Conservation (phyloP, 2,113 vertebrate species). For the Bettongia penicillata region DNA sequence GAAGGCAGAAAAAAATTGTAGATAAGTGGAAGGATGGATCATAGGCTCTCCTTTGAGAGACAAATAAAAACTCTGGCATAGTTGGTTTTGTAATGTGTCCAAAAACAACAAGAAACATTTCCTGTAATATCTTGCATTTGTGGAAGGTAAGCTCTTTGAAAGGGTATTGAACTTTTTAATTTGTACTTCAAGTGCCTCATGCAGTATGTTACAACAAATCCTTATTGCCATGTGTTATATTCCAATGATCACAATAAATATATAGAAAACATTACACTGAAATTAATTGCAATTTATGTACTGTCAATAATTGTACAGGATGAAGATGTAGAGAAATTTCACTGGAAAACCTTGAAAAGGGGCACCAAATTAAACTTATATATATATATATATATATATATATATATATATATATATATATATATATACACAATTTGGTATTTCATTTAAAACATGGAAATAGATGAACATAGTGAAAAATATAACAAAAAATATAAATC, state of each 20-base stretch:
- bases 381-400: no score
- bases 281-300: not conserved
- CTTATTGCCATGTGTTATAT: not conserved
- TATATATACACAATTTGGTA: not conserved
- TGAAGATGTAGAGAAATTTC: not conserved
- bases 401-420: no score
- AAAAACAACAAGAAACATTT: no score
- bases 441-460: not conserved
- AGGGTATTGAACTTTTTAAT: not conserved
- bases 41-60: not conserved
- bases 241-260: not conserved
- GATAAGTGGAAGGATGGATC: not conserved
- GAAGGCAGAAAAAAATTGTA: not conserved
- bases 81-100: not conserved
- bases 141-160: not conserved
- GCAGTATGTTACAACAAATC: not conserved
- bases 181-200: not conserved
- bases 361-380: not conserved
- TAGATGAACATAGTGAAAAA: not conserved
- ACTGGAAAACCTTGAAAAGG: not conserved
- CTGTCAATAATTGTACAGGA: not conserved
- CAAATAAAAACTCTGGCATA: not conserved
- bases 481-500: not conserved
- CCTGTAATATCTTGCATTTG: no score
- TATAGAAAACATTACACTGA: not conserved